These are phyloP conservation scores for Nematopogon swammerdamellus DNA, from an alignment of 2,888 invertebrate genomes.

Conservation along the genomic window DNA sequence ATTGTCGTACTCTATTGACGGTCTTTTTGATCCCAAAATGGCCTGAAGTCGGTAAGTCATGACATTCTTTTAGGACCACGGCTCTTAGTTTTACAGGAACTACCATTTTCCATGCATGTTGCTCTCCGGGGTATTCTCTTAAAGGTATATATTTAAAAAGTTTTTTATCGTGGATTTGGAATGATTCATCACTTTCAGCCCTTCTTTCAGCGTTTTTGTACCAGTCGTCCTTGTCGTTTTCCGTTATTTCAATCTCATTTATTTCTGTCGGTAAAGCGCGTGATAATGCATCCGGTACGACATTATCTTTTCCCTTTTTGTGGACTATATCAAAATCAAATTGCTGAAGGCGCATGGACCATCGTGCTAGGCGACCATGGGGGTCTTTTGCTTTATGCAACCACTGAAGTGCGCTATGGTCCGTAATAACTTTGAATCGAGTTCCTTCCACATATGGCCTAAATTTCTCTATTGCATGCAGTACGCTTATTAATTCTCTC, in stretches of 20 bases:
- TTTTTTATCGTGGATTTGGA: no score
- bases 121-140: no score
- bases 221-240: not conserved
- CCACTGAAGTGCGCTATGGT: slow-evolving; percentile 16
- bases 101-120: not conserved
- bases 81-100: not conserved
- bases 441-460: slow-evolving; percentile 13
- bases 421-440: slow-evolving; percentile 13
- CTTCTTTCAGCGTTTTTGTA: not conserved
- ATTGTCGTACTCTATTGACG: not conserved
- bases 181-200: not conserved
- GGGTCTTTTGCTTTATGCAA: slow-evolving; percentile 15
- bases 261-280: not conserved
- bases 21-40: not conserved
- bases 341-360: slow-evolving; percentile 4
- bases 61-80: not conserved
- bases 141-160: no score
- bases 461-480: slow-evolving; percentile 16
- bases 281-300: not conserved
- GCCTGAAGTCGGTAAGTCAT: not conserved
- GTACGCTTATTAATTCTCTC: slow-evolving; percentile 14
- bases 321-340: not conserved
- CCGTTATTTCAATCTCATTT: not conserved
- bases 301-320: not conserved
- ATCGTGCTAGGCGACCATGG: slow-evolving; percentile 16